A percentile compares a stretch with the other conserved stretches of the same genome.
Conservation (phyloP, 2,113 vertebrate species). For the Neogale vison region DNA sequence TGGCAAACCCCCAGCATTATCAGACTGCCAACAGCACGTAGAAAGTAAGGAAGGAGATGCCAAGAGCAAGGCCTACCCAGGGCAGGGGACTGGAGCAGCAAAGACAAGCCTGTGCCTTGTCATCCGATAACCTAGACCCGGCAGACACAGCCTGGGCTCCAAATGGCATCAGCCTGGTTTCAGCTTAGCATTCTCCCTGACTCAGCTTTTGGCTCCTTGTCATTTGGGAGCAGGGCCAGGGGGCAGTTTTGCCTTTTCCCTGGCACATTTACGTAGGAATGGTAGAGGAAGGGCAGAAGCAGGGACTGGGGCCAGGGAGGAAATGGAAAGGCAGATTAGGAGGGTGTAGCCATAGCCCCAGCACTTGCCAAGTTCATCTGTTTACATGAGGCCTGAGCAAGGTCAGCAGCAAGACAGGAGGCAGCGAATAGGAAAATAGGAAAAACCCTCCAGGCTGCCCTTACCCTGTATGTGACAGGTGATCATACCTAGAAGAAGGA, state of each 20-base stretch:
- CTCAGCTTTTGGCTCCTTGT: conserved; percentile 39
- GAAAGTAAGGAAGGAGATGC: conserved; percentile 13
- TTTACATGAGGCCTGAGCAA: background rate
- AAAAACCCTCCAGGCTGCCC: background rate
- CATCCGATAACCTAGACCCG: background rate
- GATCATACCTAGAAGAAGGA: background rate
- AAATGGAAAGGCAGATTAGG: background rate
- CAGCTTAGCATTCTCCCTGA: background rate
- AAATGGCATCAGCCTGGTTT: background rate
- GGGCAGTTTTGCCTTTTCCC: background rate
- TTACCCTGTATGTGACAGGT: background rate
- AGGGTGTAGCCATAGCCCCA: background rate
- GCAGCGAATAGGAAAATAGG: background rate
- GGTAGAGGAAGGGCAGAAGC: background rate
- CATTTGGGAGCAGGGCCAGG: background rate
- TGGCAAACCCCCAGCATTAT: conserved; percentile 30
- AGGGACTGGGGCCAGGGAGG: background rate
- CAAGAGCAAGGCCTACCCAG: conserved; percentile 26
- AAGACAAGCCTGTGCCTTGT: background rate
- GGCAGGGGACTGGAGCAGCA: background rate
- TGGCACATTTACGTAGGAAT: background rate
- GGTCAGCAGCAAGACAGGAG: background rate
- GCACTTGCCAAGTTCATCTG: background rate
- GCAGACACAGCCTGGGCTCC: background rate
- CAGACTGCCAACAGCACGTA: conserved; percentile 16